These are phyloP conservation scores for Bombus superbus DNA, from an alignment of 1,140 invertebrate species.

Conservation along the genomic window DNA sequence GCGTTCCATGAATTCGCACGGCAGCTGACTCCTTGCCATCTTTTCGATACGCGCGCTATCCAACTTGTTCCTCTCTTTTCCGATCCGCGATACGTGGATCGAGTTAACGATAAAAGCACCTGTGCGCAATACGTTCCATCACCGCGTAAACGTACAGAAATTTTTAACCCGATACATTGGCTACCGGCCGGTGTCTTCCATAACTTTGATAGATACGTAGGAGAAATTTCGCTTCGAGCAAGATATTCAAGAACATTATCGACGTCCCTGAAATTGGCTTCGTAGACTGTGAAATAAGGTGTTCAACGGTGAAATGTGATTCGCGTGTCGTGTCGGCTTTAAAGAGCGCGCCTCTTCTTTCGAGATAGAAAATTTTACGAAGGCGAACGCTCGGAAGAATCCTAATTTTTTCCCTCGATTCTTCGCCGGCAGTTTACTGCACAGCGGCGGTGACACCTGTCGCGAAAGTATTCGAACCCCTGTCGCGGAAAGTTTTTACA, in stretches of 20 bases:
- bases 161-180: not conserved
- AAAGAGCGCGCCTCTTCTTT: not conserved
- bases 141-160: not conserved
- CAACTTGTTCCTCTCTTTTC: slow-evolving; percentile 32
- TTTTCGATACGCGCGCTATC: not conserved
- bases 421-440: too few species aligned
- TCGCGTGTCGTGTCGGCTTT: not conserved
- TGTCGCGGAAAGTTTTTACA: too few species aligned
- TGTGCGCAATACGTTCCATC: not conserved
- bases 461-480: too few species aligned
- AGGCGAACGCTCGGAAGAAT: too few species aligned
- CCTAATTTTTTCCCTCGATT: too few species aligned
- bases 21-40: slow-evolving; percentile 41
- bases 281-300: too few species aligned
- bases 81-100: slow-evolving; percentile 12
- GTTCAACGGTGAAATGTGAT: not conserved
- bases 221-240: not conserved
- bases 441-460: too few species aligned
- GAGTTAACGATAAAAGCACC: slow-evolving; percentile 24
- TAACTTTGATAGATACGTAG: not conserved
- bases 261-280: not conserved
- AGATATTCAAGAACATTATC: not conserved
- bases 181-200: not conserved
- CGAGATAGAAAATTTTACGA: too few species aligned
- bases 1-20: slow-evolving; percentile 46